Evolutionary conservation across 2,797 vertebrate species (phyloP), one percentile per base, ranked within the genome.

Genomic region (Myotis pilosus): DNA sequence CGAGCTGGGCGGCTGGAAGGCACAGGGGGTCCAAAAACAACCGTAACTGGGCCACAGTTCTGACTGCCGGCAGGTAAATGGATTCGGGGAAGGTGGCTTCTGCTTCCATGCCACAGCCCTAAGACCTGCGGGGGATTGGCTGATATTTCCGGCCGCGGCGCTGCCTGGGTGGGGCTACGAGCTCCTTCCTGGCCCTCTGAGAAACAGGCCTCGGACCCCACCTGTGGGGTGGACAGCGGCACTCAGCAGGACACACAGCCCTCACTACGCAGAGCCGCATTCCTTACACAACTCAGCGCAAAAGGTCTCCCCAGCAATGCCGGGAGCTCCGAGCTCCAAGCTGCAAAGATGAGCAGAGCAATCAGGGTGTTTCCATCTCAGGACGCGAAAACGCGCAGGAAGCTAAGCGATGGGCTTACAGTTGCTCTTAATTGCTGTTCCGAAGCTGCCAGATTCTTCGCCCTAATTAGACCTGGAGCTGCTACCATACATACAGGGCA

Each of bases 321-420:
- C 1, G 8, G 51, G 3, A 30, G n/a, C 17, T 5, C 0, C 0
- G 3, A 30, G n/a, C 17, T 5, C 0, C 0, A 41, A 19, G 33
- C 9, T 0, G 62, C 8, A 9, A 17, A 19, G 33, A 17, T 6
- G 10, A 19, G n/a, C 5, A 16, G 10, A 19, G n/a, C 5, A 16
- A 57, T 44, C 55, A 76, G 11, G 87, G 62, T 41, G 33, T 0
- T 33, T 66, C 79, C 30, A 10, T 33, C 84, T 80, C 44, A 53
- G 64, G 75, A 7, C 12, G 22, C 1, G 74, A 28, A 49, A 15
- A 2, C 0, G 41, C 0, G 89, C 88, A 85, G 80, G 94, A 84
- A 69, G 49, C 89, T 83, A 28, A 11, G 74, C 74, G 1, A 66
- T 9, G 16, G 64, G 30, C 64, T 66, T 33, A 8, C 16, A 19